phyloP scores from a whole-genome alignment of 1,140 invertebrate genomes.

The Drosophila sturtevanti region DNA sequence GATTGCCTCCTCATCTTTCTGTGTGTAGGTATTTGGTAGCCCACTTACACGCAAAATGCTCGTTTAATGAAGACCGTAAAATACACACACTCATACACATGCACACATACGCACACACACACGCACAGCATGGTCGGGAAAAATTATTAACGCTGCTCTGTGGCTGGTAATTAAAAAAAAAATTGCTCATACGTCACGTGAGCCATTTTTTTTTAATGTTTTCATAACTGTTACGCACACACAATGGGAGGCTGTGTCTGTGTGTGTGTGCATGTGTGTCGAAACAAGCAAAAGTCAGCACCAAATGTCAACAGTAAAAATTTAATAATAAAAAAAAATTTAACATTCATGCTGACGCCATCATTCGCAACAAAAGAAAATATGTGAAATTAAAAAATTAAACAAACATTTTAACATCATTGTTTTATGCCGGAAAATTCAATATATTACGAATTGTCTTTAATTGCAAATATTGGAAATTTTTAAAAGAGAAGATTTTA shows the following conservation, averaged over 20 bases:
- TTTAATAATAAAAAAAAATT: slow-evolving; percentile 52
- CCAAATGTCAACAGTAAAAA: slow-evolving; percentile 61
- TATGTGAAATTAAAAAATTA: slow-evolving; percentile 42
- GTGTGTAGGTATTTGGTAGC: not conserved
- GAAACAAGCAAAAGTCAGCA: slow-evolving; percentile 28
- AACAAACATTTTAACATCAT: slow-evolving; percentile 6
- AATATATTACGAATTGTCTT: not conserved
- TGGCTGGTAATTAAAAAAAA: slow-evolving; percentile 71
- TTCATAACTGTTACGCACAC: slow-evolving; percentile 56
- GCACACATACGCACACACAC: slow-evolving; percentile 30
- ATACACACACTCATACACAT: slow-evolving; percentile 31
- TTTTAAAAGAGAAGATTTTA: not conserved
- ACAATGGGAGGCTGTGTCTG: slow-evolving; percentile 34
- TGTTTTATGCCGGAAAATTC: not conserved
- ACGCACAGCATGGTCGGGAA: slow-evolving; percentile 22
- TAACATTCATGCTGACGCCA: slow-evolving; percentile 3
- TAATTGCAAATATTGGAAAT: too few relatives aligned
- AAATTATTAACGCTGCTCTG: slow-evolving; percentile 52
- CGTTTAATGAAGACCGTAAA: slow-evolving; percentile 50
- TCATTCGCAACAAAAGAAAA: slow-evolving; percentile 19
- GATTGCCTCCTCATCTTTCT: slow-evolving; percentile 29
- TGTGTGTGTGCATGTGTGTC: not conserved
- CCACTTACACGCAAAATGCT: slow-evolving; percentile 29
- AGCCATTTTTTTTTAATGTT: slow-evolving; percentile 51
- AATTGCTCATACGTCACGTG: slow-evolving; percentile 68